These are phyloP conservation scores for Dendropsophus ebraccatus DNA, from an alignment of 2,113 vertebrate genomes.

Conservation along the genomic window DNA sequence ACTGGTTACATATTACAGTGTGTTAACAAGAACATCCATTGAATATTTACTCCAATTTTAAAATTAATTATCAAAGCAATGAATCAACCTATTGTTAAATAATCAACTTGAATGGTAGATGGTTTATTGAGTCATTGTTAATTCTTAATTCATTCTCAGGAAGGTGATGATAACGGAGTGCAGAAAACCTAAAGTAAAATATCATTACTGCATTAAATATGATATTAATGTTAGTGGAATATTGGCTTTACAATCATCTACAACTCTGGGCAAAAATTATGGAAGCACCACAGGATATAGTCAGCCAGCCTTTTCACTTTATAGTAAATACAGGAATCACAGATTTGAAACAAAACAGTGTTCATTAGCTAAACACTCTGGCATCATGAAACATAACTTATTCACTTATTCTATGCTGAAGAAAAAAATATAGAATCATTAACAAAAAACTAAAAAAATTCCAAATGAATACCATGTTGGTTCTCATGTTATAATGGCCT, in stretches of 20 bases:
- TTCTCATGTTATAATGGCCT: no score
- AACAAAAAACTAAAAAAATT: no score
- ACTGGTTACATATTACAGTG: not conserved
- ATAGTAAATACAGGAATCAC: no score
- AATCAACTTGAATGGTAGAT: not conserved
- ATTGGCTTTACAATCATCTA: constrained; percentile 1
- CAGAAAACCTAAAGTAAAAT: constrained; percentile 10
- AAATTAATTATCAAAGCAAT: not conserved
- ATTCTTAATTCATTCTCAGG: not conserved
- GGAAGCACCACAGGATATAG: no score
- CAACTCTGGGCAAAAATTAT: no score
- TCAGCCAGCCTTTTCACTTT: no score
- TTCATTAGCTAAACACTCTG: no score
- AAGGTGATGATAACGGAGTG: not conserved
- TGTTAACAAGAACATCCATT: not conserved
- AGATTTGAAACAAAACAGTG: no score
- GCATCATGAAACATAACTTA: no score
- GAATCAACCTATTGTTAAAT: not conserved
- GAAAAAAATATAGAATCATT: no score
- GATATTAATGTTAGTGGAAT: not conserved
- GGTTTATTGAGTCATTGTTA: constrained; percentile 1
- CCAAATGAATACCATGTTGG: no score
- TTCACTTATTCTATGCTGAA: no score
- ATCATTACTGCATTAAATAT: not conserved
- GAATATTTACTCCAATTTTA: not conserved